Percentiles rank a stretch among this genome's conserved stretches.
Conservation (phyloP, 2,113 vertebrate genomes). For the Apodemus speciosus region DNA sequence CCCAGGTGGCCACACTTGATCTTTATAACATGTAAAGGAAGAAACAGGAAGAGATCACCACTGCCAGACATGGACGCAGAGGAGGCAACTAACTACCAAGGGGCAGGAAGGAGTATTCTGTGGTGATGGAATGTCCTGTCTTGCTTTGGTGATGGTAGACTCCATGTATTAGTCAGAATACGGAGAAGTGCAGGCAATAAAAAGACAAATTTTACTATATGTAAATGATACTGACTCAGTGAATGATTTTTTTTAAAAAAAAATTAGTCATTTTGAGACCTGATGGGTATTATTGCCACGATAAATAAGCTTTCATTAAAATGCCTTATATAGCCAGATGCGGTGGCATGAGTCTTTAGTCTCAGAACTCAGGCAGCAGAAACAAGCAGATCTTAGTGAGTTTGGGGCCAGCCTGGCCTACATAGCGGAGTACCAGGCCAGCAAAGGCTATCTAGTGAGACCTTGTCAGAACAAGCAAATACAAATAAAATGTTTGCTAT, state of each 20-base stretch:
- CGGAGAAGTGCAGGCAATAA: not conserved
- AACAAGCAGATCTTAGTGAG: not conserved
- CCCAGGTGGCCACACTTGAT: rapidly evolving
- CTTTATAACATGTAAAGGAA: not conserved
- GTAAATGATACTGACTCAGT: not conserved
- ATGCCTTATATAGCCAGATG: not conserved
- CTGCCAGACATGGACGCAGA: not conserved
- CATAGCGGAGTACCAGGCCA: not conserved
- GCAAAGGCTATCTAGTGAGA: not conserved
- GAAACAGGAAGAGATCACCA: not conserved
- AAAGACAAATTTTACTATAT: not conserved
- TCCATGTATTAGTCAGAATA: not conserved
- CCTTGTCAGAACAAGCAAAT: not conserved
- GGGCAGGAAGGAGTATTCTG: not conserved
- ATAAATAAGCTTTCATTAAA: not conserved
- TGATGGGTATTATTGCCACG: not conserved
- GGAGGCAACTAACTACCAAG: not conserved
- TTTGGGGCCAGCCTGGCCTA: not conserved
- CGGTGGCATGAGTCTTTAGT: not conserved
- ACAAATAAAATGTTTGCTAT: not conserved
- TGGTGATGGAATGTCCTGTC: not conserved
- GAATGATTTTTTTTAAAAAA: not conserved
- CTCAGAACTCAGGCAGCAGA: not conserved
- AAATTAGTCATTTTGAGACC: not conserved
- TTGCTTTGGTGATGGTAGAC: not conserved